These are phyloP conservation scores for pig (Sus scrofa) DNA, from an alignment of 2,113 vertebrate species.

Conservation along the genomic window DNA sequence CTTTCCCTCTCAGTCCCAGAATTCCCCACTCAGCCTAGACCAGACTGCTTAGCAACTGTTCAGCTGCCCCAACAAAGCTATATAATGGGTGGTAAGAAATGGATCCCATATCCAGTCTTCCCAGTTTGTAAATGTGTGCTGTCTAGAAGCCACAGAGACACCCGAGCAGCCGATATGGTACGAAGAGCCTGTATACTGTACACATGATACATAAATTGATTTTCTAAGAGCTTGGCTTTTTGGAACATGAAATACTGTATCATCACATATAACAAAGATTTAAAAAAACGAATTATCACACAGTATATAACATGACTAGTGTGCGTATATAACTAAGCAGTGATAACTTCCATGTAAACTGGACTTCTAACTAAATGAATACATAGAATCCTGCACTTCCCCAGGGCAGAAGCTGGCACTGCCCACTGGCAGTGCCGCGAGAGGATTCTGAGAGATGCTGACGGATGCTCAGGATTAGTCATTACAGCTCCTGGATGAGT, in stretches of 20 bases:
- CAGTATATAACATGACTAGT: background rate
- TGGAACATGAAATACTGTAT: background rate
- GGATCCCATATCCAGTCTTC: background rate
- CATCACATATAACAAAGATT: background rate
- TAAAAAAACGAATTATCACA: background rate
- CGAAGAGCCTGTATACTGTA: background rate
- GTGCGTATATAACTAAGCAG: background rate
- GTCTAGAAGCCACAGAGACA: background rate
- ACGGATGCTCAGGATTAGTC: background rate
- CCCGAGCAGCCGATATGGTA: background rate
- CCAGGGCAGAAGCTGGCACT: background rate
- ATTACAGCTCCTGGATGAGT: background rate
- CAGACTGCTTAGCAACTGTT: background rate
- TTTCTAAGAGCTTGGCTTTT: background rate
- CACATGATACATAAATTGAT: background rate
- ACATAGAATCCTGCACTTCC: background rate
- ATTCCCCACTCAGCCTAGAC: background rate
- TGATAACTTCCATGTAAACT: background rate
- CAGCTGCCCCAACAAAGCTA: background rate
- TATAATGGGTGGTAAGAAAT: background rate
- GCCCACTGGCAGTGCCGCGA: background rate
- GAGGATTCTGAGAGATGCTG: background rate
- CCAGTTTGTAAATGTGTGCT: background rate
- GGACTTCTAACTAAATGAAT: background rate
- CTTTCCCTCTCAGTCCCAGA: background rate